Percentiles rank a stretch among this genome's conserved stretches.
phyloP scores from a whole-genome alignment of 1,140 invertebrate genomes.

The Penaeus indicus region DNA sequence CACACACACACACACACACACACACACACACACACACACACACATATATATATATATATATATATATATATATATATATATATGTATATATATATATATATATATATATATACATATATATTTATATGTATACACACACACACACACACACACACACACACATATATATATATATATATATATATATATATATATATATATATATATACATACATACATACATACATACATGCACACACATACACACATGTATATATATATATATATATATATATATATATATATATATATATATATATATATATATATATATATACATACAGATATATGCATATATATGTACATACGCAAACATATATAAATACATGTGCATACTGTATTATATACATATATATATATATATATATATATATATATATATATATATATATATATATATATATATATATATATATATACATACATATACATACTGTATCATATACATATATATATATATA shows the following conservation, averaged over 20 bases:
- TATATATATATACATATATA: conserved; percentile 6
- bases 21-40: neutral
- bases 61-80: conserved; percentile 37
- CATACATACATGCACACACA: conserved; percentile 51
- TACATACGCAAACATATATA: conserved; percentile 70
- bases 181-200: neutral
- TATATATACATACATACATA: conserved; percentile 68
- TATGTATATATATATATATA: neutral
- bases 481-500: no score
- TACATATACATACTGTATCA: conserved; percentile 65
- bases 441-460: conserved; percentile 66
- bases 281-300: no score
- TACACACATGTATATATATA: neutral
- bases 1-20: neutral
- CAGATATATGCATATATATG: no score
- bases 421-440: no score
- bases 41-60: neutral
- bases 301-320: no score
- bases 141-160: neutral
- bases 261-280: no score
- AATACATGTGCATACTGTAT: conserved; percentile 67
- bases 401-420: no score
- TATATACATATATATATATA: no score
- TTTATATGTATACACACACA: neutral
- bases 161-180: conserved; percentile 14